phyloP scores from a whole-genome alignment of 2,888 invertebrate species.

The Odontocolon sp. region DNA sequence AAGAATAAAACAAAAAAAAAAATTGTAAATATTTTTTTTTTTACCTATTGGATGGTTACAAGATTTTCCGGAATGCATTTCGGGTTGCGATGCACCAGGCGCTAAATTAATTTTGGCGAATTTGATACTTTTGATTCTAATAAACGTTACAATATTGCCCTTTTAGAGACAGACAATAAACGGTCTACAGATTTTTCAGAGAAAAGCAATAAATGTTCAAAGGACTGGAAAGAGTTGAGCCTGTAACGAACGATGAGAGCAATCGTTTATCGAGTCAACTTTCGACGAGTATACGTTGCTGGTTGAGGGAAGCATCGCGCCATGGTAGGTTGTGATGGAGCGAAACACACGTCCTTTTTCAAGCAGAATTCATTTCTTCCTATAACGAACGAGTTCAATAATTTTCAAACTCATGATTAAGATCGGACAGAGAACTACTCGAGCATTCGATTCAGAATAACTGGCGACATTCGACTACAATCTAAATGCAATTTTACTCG shows the following conservation, averaged over 20 bases:
- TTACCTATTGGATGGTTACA: slow-evolving; percentile 6
- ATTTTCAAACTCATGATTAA: slow-evolving; percentile 77
- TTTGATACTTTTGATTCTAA: not conserved
- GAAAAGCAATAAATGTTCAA: slow-evolving; percentile 38
- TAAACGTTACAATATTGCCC: not conserved
- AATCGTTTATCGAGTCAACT: slow-evolving; percentile 36
- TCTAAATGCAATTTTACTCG: not conserved
- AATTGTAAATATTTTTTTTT: not conserved
- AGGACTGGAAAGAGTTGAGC: not conserved
- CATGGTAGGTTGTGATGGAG: slow-evolving; percentile 15
- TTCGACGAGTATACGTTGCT: slow-evolving; percentile 29
- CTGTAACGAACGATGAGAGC: slow-evolving; percentile 37
- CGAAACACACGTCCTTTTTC: slow-evolving; percentile 6
- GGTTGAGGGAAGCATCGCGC: slow-evolving; percentile 7
- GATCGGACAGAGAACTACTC: slow-evolving; percentile 72
- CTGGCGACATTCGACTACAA: slow-evolving; percentile 25
- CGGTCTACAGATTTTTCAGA: not conserved
- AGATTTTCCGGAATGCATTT: slow-evolving; percentile 25
- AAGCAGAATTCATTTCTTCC: not conserved
- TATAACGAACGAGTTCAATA: slow-evolving; percentile 71
- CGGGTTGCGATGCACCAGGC: slow-evolving; percentile 47
- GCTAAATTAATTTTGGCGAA: not conserved
- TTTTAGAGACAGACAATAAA: not conserved
- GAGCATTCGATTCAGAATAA: slow-evolving; percentile 75
- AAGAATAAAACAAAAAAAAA: not conserved